Evolutionary conservation across 2,888 invertebrate genomes (phyloP).

Genomic region (Ctenicera cuprea): DNA sequence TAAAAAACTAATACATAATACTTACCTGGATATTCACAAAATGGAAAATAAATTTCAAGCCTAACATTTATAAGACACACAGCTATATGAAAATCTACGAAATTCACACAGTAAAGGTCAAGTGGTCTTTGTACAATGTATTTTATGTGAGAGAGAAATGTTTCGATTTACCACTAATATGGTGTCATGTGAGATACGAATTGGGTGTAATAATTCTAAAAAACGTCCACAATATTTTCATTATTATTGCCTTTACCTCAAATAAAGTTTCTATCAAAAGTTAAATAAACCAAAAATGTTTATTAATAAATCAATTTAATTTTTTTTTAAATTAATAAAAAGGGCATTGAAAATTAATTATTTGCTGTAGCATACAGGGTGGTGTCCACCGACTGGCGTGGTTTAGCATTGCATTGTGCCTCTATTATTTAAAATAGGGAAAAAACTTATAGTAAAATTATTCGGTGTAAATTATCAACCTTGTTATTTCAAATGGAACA

Average conservation of each 20-base stretch:
- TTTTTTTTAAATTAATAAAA: too few species aligned
- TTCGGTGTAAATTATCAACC: too few species aligned
- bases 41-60: constrained; percentile 60
- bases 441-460: too few species aligned
- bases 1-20: constrained; percentile 59
- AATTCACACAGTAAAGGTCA: constrained; percentile 63
- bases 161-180: constrained; percentile 23
- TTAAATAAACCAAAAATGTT: too few species aligned
- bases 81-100: constrained; percentile 67
- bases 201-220: neutral
- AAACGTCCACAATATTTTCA: constrained; percentile 15
- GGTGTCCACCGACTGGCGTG: too few species aligned
- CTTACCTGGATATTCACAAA: constrained; percentile 61
- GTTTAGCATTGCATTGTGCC: too few species aligned
- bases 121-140: constrained; percentile 57
- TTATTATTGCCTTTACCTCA: neutral
- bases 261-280: too few species aligned
- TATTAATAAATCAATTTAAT: too few species aligned
- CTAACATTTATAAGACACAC: constrained; percentile 68
- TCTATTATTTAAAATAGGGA: too few species aligned
- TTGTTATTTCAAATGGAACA: too few species aligned
- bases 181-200: neutral
- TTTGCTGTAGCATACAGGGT: too few species aligned
- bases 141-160: constrained; percentile 28
- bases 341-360: too few species aligned